phyloP scores from a whole-genome alignment of 2,888 invertebrate species.

The Notodonta ziczac region DNA sequence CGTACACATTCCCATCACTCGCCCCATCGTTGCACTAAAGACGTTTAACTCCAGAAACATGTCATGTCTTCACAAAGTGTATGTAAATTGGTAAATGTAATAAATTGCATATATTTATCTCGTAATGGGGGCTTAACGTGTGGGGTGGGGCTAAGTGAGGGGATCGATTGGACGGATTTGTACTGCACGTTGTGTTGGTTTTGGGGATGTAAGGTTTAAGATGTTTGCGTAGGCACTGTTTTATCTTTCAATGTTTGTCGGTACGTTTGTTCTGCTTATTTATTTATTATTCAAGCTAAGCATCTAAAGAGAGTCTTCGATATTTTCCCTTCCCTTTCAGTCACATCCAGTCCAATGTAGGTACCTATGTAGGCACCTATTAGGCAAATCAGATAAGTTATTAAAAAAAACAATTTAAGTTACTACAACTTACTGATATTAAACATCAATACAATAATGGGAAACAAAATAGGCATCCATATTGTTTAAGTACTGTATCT shows the following conservation, averaged over 20 bases:
- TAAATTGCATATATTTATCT: constrained; percentile 82
- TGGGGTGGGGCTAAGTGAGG: constrained; percentile 57
- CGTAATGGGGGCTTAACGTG: constrained; percentile 73
- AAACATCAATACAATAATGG: too few relatives aligned
- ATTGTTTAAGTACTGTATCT: too few relatives aligned
- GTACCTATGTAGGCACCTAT: too few relatives aligned
- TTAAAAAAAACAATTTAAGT: too few relatives aligned
- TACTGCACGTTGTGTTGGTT: constrained; percentile 40
- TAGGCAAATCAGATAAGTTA: too few relatives aligned
- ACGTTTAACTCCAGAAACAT: constrained; percentile 71
- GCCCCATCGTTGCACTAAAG: constrained; percentile 57
- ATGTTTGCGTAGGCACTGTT: constrained; percentile 1
- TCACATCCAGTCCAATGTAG: too few relatives aligned
- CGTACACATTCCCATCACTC: constrained; percentile 31
- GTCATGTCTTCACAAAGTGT: constrained; percentile 70
- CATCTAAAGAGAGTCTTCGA: too few relatives aligned
- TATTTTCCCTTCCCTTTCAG: too few relatives aligned
- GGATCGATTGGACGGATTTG: constrained; percentile 52
- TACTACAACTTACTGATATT: too few relatives aligned
- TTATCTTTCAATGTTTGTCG: not conserved
- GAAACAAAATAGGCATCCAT: too few relatives aligned
- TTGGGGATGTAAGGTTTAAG: constrained; percentile 37
- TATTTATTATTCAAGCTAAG: too few relatives aligned
- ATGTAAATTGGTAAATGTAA: constrained; percentile 84
- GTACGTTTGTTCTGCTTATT: too few relatives aligned